Conservation (phyloP, 2,113 vertebrate genomes). For the Hippocampus abdominalis region DNA sequence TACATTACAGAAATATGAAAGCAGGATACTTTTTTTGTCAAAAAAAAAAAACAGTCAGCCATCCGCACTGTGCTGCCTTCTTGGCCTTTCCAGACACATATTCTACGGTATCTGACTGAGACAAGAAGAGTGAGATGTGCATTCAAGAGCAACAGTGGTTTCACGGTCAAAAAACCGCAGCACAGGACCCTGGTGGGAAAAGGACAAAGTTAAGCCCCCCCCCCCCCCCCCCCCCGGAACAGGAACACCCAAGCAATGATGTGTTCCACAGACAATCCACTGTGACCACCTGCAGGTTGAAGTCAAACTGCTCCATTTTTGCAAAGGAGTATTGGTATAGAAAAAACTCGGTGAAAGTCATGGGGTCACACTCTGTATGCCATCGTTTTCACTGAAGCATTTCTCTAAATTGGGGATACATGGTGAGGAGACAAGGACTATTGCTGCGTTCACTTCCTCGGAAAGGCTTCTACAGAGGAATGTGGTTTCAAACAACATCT, state of each 20-base stretch:
- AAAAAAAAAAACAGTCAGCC: conserved; percentile 11
- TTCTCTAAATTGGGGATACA: conserved; percentile 31
- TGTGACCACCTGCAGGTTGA: conserved; percentile 60
- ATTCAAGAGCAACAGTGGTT: conserved; percentile 47
- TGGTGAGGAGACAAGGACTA: conserved; percentile 19
- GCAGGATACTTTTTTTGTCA: background rate
- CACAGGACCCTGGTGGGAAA: conserved; percentile 36
- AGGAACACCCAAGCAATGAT: conserved; percentile 50
- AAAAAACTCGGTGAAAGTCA: conserved; percentile 31
- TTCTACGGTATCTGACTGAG: conserved; percentile 40
- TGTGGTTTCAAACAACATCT: conserved; percentile 40
- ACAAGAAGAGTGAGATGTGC: conserved; percentile 37
- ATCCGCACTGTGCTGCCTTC: conserved; percentile 21
- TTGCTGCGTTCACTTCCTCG: conserved; percentile 28
- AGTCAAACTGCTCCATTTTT: conserved; percentile 43
- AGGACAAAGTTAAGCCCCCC: conserved; percentile 22
- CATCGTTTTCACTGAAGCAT: conserved; percentile 23
- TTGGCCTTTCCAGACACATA: conserved; percentile 22
- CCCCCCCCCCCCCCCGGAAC: conserved; percentile 14
- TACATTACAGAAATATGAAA: background rate
- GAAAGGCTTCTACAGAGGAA: conserved; percentile 22
- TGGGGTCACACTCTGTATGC: conserved; percentile 22
- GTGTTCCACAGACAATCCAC: conserved; percentile 50
- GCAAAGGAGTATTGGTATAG: conserved; percentile 26
- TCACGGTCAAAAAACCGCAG: conserved; percentile 55